phyloP scores from a whole-genome alignment of 2,888 invertebrate species.

The Muscina levida region DNA sequence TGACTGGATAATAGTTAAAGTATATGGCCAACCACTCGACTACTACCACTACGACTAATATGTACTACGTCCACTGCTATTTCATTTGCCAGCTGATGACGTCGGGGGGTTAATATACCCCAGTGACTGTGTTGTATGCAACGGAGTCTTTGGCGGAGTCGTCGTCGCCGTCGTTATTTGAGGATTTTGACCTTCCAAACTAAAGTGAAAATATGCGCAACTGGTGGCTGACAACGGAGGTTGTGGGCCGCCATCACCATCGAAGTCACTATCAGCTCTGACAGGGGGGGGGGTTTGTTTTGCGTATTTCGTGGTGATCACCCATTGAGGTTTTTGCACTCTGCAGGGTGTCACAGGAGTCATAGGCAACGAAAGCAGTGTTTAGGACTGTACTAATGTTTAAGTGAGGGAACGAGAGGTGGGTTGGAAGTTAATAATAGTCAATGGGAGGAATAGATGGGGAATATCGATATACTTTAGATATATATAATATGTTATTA shows the following conservation, averaged over 20 bases:
- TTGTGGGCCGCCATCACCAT: neutral
- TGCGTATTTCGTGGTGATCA: conserved; percentile 23
- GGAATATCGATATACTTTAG: no score
- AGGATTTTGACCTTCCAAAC: conserved; percentile 74
- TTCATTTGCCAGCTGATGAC: neutral
- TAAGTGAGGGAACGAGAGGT: no score
- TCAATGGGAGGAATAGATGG: no score
- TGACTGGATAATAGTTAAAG: conserved; percentile 16
- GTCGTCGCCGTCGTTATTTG: conserved; percentile 32
- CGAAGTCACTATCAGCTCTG: neutral
- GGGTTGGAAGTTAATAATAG: neutral
- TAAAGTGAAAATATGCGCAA: conserved; percentile 74
- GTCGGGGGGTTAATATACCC: conserved; percentile 59
- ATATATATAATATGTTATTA: no score
- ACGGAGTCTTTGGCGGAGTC: conserved; percentile 4
- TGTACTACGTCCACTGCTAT: neutral
- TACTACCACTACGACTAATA: no score
- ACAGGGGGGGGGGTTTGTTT: neutral
- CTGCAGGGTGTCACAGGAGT: neutral
- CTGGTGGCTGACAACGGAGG: conserved; percentile 41
- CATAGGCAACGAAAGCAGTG: no score
- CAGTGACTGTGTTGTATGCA: conserved; percentile 26
- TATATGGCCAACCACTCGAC: no score
- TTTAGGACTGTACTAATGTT: no score
- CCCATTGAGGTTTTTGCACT: conserved; percentile 51